These are phyloP conservation scores for Eidolon helvum DNA, from an alignment of 2,113 vertebrate species.

Conservation along the genomic window DNA sequence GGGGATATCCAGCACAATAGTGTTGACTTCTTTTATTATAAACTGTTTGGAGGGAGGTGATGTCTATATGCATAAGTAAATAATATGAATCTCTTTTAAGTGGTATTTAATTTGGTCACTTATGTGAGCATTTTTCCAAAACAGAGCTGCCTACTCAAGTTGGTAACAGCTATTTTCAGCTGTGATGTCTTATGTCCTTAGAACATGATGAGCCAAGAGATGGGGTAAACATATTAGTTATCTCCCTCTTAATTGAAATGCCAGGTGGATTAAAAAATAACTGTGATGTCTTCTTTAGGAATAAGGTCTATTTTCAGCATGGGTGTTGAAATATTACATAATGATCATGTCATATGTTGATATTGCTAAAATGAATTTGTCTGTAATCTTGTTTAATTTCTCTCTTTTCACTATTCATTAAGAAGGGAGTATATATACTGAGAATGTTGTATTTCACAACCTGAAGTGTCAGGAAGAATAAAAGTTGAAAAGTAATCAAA, in stretches of 20 bases:
- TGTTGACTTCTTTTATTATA: not conserved
- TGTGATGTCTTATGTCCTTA: slow-evolving; percentile 22
- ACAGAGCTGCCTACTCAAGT: slow-evolving; percentile 10
- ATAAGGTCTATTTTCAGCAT: slow-evolving; percentile 52
- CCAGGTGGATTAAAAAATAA: slow-evolving; percentile 69
- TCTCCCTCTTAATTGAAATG: slow-evolving; percentile 71
- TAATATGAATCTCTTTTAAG: not conserved
- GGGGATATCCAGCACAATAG: not conserved
- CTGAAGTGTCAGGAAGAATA: slow-evolving; percentile 34
- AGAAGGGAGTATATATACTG: slow-evolving; percentile 42
- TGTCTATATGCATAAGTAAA: not conserved
- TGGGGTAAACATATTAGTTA: slow-evolving; percentile 71
- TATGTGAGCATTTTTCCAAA: slow-evolving; percentile 1
- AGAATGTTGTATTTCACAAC: slow-evolving; percentile 51
- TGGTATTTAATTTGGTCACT: not conserved
- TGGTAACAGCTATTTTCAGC: slow-evolving; percentile 51
- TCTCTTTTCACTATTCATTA: slow-evolving; percentile 64
- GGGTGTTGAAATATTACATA: slow-evolving; percentile 61
- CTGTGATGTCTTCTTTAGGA: slow-evolving; percentile 55
- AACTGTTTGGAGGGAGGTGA: not conserved
- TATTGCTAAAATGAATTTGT: slow-evolving; percentile 63
- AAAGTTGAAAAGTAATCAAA: slow-evolving; percentile 56
- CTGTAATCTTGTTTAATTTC: slow-evolving; percentile 66
- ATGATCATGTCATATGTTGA: slow-evolving; percentile 61
- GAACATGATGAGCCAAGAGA: slow-evolving; percentile 58